Evolutionary conservation across 2,797 vertebrate species (phyloP).

Genomic region (Lithobates pipiens): DNA sequence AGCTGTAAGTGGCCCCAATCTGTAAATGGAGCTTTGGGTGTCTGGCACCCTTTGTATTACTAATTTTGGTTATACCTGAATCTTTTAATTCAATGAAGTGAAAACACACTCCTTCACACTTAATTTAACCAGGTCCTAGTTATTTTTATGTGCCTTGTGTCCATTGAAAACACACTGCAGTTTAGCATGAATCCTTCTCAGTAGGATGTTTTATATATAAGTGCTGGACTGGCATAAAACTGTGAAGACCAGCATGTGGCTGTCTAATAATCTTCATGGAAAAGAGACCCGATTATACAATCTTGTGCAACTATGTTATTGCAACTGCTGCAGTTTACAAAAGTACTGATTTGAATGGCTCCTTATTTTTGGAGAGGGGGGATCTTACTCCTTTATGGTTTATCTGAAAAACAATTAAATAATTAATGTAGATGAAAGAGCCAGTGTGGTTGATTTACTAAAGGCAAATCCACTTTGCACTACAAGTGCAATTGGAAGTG

Average conservation of each 20-base stretch:
- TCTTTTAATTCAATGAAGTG: too few species aligned
- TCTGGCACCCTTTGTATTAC: too few species aligned
- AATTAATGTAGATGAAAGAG: background rate
- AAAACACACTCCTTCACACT: too few species aligned
- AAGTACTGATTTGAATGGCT: background rate
- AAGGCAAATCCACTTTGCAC: too few species aligned
- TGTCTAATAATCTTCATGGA: background rate
- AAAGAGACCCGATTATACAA: background rate
- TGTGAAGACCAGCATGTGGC: background rate
- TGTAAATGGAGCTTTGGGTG: too few species aligned
- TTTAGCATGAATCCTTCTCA: background rate
- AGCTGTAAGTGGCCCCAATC: too few species aligned
- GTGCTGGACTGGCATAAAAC: background rate
- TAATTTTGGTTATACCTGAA: too few species aligned
- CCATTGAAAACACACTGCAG: background rate
- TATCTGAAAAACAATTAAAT: background rate
- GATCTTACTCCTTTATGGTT: background rate
- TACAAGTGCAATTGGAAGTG: too few species aligned
- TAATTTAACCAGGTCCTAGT: too few species aligned
- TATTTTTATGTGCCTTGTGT: background rate
- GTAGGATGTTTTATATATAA: background rate
- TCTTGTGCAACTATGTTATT: background rate
- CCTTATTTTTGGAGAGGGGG: background rate
- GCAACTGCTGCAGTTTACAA: background rate
- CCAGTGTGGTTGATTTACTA: too few species aligned